Conservation (phyloP, 2,113 vertebrate species). For the Atrichornis clamosus region DNA sequence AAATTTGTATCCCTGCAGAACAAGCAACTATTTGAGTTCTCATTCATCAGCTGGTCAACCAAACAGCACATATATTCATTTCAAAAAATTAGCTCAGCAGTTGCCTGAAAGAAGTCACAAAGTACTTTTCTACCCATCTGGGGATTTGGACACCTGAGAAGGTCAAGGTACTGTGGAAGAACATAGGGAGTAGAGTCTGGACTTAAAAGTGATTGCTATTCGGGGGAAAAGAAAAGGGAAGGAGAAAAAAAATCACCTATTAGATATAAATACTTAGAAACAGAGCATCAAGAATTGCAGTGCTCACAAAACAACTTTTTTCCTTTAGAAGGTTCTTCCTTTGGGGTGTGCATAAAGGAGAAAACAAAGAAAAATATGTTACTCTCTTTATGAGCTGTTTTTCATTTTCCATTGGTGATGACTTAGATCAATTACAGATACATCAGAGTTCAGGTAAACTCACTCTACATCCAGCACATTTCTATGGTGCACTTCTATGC, state of each 20-base stretch:
- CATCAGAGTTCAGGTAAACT: neutral
- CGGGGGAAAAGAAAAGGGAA: neutral
- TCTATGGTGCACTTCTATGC: neutral
- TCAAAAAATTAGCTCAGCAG: neutral
- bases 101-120: neutral
- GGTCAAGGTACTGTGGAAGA: neutral
- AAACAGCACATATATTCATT: neutral
- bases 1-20: neutral
- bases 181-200: neutral
- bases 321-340: neutral
- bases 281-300: neutral
- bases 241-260: fast-evolving
- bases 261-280: neutral
- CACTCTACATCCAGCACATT: neutral
- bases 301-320: neutral
- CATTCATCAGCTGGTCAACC: neutral
- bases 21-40: neutral
- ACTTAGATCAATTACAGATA: neutral
- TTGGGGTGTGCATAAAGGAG: neutral
- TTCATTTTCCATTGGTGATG: fast-evolving
- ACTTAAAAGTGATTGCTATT: neutral
- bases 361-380: neutral
- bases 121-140: neutral
- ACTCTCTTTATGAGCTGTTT: neutral
- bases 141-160: neutral